A percentile compares a stretch with the other conserved stretches of the same genome.
Evolutionary conservation across 2,113 vertebrate species (phyloP).

Genomic region (Thermophis baileyi): DNA sequence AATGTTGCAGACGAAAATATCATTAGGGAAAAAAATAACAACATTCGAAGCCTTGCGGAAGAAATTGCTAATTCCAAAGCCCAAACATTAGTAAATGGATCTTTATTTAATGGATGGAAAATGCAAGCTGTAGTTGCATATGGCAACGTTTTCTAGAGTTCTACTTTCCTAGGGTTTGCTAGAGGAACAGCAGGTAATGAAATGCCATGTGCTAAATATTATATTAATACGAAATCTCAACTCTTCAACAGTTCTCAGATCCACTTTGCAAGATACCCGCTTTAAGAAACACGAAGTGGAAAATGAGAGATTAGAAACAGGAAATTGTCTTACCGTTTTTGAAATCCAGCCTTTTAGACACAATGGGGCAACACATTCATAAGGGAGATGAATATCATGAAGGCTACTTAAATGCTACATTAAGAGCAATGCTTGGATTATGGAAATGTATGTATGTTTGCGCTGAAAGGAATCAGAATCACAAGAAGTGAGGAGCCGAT

Average conservation of each 20-base stretch:
- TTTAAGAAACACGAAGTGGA: conserved; percentile 31
- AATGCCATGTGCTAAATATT: conserved; percentile 66
- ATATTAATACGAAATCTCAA: conserved; percentile 50
- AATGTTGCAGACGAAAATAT: background rate
- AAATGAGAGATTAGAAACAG: conserved; percentile 31
- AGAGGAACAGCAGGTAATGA: conserved; percentile 66
- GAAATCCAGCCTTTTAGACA: conserved; percentile 10
- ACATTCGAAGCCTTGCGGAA: conserved; percentile 74
- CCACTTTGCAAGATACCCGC: conserved; percentile 31
- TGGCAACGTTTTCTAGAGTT: conserved; percentile 73
- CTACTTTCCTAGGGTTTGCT: conserved; percentile 54
- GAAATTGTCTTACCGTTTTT: background rate
- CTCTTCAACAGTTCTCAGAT: conserved; percentile 38
- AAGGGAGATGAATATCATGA: conserved; percentile 14
- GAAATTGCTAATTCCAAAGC: conserved; percentile 81
- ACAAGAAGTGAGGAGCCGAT: no score
- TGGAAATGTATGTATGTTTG: background rate
- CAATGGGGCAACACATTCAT: conserved; percentile 1
- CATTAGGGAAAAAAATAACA: conserved; percentile 65
- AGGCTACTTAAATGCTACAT: background rate
- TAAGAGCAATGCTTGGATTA: background rate
- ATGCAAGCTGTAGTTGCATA: conserved; percentile 80
- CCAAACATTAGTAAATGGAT: conserved; percentile 80
- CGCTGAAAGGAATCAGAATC: background rate
- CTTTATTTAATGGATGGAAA: conserved; percentile 80